Percentiles rank a stretch among this genome's conserved stretches.
phyloP scores from a whole-genome alignment of 2,888 invertebrate species.

The Meiosimyza decipiens region DNA sequence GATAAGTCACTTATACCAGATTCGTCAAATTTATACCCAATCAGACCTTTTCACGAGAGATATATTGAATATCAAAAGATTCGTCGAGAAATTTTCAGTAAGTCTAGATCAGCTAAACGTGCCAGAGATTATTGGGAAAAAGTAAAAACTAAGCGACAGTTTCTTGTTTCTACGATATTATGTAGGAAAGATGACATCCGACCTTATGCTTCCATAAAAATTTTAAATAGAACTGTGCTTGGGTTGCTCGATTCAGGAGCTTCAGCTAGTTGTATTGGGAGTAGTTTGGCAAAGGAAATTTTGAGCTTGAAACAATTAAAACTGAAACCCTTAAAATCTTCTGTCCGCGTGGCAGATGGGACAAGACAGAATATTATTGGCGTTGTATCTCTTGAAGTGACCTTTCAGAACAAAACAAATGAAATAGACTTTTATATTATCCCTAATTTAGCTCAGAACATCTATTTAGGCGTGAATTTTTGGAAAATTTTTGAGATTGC shows the following conservation, averaged over 20 bases:
- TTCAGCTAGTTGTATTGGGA: not conserved
- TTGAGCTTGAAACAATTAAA: not conserved
- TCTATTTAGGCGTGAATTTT: too few species aligned
- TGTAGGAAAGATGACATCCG: constrained; percentile 2
- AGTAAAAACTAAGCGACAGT: not conserved
- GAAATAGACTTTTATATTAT: too few species aligned
- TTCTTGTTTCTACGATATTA: not conserved
- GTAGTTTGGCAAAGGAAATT: not conserved
- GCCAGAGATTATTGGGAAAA: constrained; percentile 7
- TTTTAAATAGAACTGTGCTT: not conserved
- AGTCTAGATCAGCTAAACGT: constrained; percentile 2
- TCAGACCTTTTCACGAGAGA: too few species aligned
- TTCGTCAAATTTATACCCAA: too few species aligned
- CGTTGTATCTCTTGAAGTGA: not conserved
- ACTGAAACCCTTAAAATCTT: not conserved
- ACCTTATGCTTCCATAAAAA: not conserved
- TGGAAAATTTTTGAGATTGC: too few species aligned
- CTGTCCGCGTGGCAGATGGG: not conserved
- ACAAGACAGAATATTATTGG: constrained; percentile 1
- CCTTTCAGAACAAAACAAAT: not conserved
- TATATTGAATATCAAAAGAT: not conserved
- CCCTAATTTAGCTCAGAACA: too few species aligned
- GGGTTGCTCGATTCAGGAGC: constrained; percentile 15
- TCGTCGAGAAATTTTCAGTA: not conserved
- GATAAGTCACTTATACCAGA: too few species aligned